These are phyloP conservation scores for Poeciliopsis retropinna DNA, from an alignment of 2,113 vertebrate species.

Conservation along the genomic window DNA sequence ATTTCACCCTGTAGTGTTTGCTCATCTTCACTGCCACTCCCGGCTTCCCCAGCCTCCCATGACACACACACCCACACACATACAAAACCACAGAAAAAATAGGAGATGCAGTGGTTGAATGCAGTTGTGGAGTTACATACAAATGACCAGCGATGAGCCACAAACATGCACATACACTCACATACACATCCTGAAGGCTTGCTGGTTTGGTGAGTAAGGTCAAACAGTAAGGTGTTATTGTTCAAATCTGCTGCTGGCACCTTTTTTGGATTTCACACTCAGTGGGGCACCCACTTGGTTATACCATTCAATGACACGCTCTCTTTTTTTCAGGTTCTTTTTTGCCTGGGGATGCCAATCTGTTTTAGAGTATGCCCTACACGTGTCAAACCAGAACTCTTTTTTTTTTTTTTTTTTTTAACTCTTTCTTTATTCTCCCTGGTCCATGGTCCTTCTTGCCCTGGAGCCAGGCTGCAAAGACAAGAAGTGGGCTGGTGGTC, in stretches of 20 bases:
- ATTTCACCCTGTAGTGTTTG: constrained; percentile 75
- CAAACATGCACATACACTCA: constrained; percentile 11
- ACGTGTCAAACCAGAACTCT: constrained; percentile 54
- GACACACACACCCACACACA: constrained; percentile 18
- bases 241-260: constrained; percentile 69
- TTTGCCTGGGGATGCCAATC: constrained; percentile 73
- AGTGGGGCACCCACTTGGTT: constrained; percentile 34
- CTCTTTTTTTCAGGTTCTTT: constrained; percentile 55
- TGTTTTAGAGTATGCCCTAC: constrained; percentile 57
- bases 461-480: constrained; percentile 83
- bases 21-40: constrained; percentile 65
- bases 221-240: constrained; percentile 60
- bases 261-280: constrained; percentile 60
- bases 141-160: neutral
- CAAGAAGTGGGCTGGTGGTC: constrained; percentile 83
- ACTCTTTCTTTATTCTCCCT: constrained; percentile 29
- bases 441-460: constrained; percentile 61
- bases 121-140: constrained; percentile 31
- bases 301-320: constrained; percentile 55
- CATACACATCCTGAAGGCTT: constrained; percentile 18
- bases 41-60: constrained; percentile 33
- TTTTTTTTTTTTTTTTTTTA: constrained; percentile 11
- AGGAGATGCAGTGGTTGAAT: constrained; percentile 24
- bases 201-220: constrained; percentile 57
- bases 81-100: neutral